These are phyloP conservation scores for Euleptes europaea DNA, from an alignment of 2,113 vertebrate genomes.

Conservation along the genomic window DNA sequence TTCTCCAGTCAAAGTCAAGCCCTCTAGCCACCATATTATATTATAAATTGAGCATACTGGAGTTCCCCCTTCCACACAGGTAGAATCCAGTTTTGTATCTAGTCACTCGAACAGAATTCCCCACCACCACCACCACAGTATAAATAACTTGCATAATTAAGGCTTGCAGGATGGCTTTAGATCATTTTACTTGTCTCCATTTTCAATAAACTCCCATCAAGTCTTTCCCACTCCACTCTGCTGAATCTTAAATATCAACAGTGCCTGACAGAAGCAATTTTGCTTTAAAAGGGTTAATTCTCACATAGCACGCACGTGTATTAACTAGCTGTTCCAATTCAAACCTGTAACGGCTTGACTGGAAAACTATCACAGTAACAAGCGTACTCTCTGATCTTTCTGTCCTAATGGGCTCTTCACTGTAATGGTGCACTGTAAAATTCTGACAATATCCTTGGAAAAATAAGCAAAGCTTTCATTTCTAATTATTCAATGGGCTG, in stretches of 20 bases:
- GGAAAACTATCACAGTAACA: neutral
- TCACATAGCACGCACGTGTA: neutral
- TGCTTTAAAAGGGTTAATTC: neutral
- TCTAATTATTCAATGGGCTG: conserved; percentile 58
- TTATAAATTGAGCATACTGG: neutral
- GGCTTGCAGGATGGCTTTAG: neutral
- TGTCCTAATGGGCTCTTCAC: conserved; percentile 1
- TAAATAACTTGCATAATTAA: no score
- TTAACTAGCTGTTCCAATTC: neutral
- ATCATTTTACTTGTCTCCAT: neutral
- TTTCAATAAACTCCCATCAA: neutral
- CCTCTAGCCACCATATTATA: no score
- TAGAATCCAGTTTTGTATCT: neutral
- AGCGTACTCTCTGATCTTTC: neutral
- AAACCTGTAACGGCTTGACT: neutral
- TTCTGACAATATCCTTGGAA: conserved; percentile 5
- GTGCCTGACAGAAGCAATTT: neutral
- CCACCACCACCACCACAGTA: no score
- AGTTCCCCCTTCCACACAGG: neutral
- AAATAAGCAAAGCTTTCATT: conserved; percentile 55
- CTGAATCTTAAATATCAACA: neutral
- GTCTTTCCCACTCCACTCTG: neutral
- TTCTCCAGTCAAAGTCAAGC: no score
- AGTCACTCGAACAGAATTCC: neutral
- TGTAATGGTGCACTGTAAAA: neutral